Conservation (phyloP, 2,888 invertebrate species). For the Orthonychiurus folsomi region DNA sequence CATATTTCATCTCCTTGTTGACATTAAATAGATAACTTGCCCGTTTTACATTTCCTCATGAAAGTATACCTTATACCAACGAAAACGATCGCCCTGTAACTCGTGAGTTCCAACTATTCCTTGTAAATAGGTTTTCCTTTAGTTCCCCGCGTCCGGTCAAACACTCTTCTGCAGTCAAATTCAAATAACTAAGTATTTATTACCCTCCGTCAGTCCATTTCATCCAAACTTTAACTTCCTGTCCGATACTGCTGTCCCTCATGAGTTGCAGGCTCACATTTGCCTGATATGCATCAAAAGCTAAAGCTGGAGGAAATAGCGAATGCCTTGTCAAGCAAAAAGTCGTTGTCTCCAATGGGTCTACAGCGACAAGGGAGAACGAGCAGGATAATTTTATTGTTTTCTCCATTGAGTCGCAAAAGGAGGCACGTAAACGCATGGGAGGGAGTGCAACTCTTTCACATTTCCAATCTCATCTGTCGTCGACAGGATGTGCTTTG, state of each 20-base stretch:
- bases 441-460: neutral
- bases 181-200: neutral
- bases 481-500: neutral
- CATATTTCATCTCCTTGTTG: conserved; percentile 1
- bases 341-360: neutral
- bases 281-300: neutral
- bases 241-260: neutral
- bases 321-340: neutral
- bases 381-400: neutral
- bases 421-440: neutral
- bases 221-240: neutral
- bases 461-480: neutral
- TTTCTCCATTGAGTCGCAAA: neutral
- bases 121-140: too few species aligned
- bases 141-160: too few species aligned
- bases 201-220: neutral
- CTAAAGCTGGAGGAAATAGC: neutral
- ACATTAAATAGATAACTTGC: conserved; percentile 1
- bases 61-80: too few species aligned
- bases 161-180: neutral
- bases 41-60: neutral
- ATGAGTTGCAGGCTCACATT: neutral
- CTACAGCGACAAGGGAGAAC: neutral
- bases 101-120: too few species aligned
- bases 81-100: too few species aligned